phyloP scores from a whole-genome alignment of 2,888 invertebrate species.

The Lasius platythorax region DNA sequence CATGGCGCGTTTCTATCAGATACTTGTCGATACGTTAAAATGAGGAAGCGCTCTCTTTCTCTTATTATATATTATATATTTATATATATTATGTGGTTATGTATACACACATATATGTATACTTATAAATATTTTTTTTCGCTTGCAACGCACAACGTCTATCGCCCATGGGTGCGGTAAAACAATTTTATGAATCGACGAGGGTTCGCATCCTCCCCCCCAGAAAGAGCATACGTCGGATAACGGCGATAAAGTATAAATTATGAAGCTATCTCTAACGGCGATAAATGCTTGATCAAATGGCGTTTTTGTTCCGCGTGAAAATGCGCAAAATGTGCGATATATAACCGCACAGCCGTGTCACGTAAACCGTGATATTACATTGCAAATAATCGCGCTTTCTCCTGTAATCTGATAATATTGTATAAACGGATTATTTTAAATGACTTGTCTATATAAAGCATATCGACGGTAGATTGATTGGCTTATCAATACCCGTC shows the following conservation, averaged over 20 bases:
- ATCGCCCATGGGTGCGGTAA: slow-evolving; percentile 63
- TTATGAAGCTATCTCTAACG: slow-evolving; percentile 73
- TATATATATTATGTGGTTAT: neutral
- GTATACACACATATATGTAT: neutral
- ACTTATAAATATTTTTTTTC: neutral
- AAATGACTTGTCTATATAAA: neutral
- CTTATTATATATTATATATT: neutral
- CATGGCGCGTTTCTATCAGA: slow-evolving; percentile 49
- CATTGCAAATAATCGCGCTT: neutral
- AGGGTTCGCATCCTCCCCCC: slow-evolving; percentile 47
- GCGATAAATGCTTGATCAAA: slow-evolving; percentile 22
- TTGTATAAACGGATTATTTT: neutral
- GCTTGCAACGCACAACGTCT: neutral
- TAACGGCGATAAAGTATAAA: slow-evolving; percentile 76
- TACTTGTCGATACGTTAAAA: slow-evolving; percentile 46
- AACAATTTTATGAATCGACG: slow-evolving; percentile 75
- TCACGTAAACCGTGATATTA: neutral
- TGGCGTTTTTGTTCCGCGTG: slow-evolving; percentile 8
- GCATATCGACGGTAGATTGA: too few species aligned
- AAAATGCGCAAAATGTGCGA: slow-evolving; percentile 8
- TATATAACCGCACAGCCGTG: neutral
- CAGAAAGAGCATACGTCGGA: slow-evolving; percentile 43
- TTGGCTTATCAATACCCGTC: neutral
- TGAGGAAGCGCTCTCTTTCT: slow-evolving; percentile 6
- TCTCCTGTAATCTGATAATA: neutral